Percentiles rank a stretch among this genome's conserved stretches.
Conservation (phyloP, 1,140 invertebrate genomes). For the Micrasema longulum region DNA sequence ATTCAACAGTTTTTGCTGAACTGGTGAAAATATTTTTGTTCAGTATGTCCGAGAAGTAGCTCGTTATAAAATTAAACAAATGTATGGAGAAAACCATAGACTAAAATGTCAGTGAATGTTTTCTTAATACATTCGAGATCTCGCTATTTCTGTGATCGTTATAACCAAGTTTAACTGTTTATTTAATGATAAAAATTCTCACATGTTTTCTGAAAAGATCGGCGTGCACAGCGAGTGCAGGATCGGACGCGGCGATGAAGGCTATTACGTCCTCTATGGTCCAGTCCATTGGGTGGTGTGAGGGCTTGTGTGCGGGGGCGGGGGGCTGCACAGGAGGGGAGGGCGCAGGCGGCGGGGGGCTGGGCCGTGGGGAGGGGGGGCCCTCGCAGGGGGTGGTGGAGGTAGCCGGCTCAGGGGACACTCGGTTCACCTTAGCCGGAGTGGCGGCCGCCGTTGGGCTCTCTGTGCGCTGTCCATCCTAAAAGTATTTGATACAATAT, state of each 20-base stretch:
- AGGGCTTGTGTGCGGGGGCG: conserved; percentile 62
- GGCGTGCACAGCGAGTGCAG: conserved; percentile 84
- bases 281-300: conserved; percentile 78
- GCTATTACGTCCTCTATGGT: conserved; percentile 94
- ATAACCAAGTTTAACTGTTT: too few relatives aligned
- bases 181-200: too few relatives aligned
- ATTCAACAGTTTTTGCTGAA: too few relatives aligned
- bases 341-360: conserved; percentile 53
- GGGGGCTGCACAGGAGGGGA: conserved; percentile 52
- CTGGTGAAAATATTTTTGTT: too few relatives aligned
- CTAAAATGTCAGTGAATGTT: too few relatives aligned
- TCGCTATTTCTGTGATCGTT: too few relatives aligned
- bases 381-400: conserved; percentile 61
- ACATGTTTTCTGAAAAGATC: conserved; percentile 95
- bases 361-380: conserved; percentile 49
- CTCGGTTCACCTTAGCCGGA: conserved; percentile 43
- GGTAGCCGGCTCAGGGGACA: conserved; percentile 61
- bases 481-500: too few relatives aligned
- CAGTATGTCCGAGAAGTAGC: too few relatives aligned
- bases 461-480: conserved; percentile 43
- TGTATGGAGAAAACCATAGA: too few relatives aligned
- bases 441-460: conserved; percentile 44
- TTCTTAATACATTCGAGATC: too few relatives aligned
- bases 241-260: conserved; percentile 86
- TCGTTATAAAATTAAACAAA: too few relatives aligned